Base-by-base conservation (phyloP, 2,113 vertebrate genomes). In the Hippocampus zosterae region DNA sequence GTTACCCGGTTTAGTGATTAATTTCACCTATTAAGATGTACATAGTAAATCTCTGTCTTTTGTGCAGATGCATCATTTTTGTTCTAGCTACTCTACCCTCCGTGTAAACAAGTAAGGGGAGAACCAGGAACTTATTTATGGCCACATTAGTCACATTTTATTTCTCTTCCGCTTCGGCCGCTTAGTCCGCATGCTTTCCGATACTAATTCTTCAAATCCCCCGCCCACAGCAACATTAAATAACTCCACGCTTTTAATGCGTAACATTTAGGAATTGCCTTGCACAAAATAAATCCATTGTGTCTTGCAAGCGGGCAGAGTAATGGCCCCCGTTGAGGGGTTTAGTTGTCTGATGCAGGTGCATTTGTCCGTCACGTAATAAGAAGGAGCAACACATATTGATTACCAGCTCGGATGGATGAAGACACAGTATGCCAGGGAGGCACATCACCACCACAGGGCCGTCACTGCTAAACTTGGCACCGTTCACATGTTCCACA, bases 1-100 rank as follows among this genome's bases (percentile, higher is more conserved):
- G 78, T 84, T 77, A 80, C 76, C 80, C 85, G 81, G 77, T 72
- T 85, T 72, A 80, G 78, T 82, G 84, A 82, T 82, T 81, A 61
- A 79, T 81, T 83, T 88, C 70, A 76, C 78, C 81, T 73, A 85
- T 82, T 76, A 81, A 80, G 70, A 75, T 71, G 73, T 65, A 62
- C 67, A 46, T 65, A 69, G 62, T 88, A 88, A 87, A 89, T 85
- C 65, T 83, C 66, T 72, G 72, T 56, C 72, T 78, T 83, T 84
- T 86, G 72, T 84, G 81, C 78, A 79, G 63, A 81, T 64, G 85
- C 79, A 87, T 78, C 82, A 85, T 79, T 82, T 1, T 6, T 21
- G 69, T 62, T 56, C 48, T 42, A 67, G 46, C 41, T 71, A 72
- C 75, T 75, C 69, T 78, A 65, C 70, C 42, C 66, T 80, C 71